Percentiles rank a stretch among this genome's conserved stretches.
These are phyloP conservation scores for Branchipolynoe longqiensis DNA, from an alignment of 2,888 invertebrate genomes.

Conservation along the genomic window DNA sequence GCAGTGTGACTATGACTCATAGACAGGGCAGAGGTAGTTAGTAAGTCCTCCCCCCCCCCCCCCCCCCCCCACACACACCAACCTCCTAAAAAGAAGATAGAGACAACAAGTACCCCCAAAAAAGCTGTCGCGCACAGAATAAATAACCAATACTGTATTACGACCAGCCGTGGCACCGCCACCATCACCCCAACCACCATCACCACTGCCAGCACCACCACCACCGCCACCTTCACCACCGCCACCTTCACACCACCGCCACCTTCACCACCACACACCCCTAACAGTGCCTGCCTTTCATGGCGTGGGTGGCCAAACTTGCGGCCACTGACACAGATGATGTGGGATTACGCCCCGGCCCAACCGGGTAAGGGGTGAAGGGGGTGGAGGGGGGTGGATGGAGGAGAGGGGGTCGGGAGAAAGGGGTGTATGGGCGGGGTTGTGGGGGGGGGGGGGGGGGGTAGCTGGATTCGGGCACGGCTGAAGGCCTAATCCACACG, in stretches of 20 bases:
- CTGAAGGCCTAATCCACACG: slow-evolving; percentile 5
- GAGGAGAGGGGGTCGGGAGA: too few relatives aligned
- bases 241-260: not conserved
- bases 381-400: too few relatives aligned
- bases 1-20: too few relatives aligned
- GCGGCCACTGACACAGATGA: slow-evolving; percentile 19
- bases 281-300: slow-evolving; percentile 7
- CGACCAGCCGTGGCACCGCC: not conserved
- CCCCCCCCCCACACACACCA: too few relatives aligned
- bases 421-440: too few relatives aligned
- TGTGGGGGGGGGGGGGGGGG: too few relatives aligned
- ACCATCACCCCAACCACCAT: not conserved
- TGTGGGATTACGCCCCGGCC: slow-evolving; percentile 9
- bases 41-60: too few relatives aligned
- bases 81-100: too few relatives aligned
- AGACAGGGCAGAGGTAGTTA: too few relatives aligned
- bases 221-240: not conserved
- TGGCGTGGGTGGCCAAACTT: slow-evolving; percentile 33
- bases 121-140: slow-evolving; percentile 13
- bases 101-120: not conserved
- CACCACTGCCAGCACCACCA: not conserved
- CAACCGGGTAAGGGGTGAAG: too few relatives aligned
- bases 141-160: slow-evolving; percentile 22
- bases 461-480: not conserved
- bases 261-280: too few relatives aligned